These are phyloP conservation scores for Ascidia mentula DNA, from an alignment of 23 tunicate genomes.

Conservation along the genomic window DNA sequence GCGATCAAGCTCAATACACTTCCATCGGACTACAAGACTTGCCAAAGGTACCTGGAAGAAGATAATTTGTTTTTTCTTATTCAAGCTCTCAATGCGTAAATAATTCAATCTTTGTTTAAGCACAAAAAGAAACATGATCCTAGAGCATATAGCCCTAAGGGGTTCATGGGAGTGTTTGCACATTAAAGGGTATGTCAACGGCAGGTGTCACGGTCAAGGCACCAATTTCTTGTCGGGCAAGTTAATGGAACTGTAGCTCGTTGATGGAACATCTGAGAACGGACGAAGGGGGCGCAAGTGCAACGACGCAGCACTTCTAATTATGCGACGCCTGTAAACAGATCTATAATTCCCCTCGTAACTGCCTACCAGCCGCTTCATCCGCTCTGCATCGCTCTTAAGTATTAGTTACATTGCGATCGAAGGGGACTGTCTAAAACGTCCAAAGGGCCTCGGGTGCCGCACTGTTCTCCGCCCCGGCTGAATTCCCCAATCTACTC, in stretches of 20 bases:
- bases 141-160: too few species aligned
- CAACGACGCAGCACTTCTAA: slow-evolving; percentile 4
- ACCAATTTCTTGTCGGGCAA: neutral
- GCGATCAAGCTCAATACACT: too few species aligned
- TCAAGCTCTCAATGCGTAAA: too few species aligned
- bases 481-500: neutral
- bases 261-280: slow-evolving; percentile 10
- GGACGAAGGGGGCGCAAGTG: neutral
- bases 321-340: slow-evolving; percentile 3
- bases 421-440: slow-evolving; percentile 2
- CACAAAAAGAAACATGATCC: too few species aligned
- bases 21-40: too few species aligned
- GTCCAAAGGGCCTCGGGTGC: slow-evolving; percentile 6
- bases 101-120: too few species aligned
- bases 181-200: too few species aligned
- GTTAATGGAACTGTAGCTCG: neutral
- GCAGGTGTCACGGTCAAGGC: neutral
- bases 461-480: neutral
- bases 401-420: slow-evolving; percentile 5
- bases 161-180: too few species aligned
- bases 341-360: slow-evolving; percentile 14
- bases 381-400: slow-evolving; percentile 6
- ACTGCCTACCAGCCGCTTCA: slow-evolving; percentile 1
- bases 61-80: too few species aligned
- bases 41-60: too few species aligned